phyloP scores from a whole-genome alignment of 1,140 invertebrate genomes.

The Colletes latitarsis region DNA sequence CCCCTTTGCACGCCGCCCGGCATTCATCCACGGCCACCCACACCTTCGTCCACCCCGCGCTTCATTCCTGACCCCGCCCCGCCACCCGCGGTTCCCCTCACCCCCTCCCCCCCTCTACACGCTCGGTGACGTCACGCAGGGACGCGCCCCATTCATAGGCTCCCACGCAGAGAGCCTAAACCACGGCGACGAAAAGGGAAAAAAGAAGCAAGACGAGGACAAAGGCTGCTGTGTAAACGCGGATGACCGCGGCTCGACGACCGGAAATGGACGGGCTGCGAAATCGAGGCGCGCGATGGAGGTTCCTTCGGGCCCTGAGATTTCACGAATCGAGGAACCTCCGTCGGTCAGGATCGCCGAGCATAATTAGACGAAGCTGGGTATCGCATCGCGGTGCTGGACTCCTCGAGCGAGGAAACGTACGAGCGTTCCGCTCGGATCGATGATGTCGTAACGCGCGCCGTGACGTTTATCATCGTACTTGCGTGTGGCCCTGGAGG shows the following conservation, averaged over 20 bases:
- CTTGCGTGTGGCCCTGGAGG: slow-evolving; percentile 52
- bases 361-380: slow-evolving; percentile 29
- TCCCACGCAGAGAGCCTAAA: slow-evolving; percentile 71
- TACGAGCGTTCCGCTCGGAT: slow-evolving; percentile 49
- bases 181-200: slow-evolving; percentile 26
- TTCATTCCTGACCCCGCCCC: slow-evolving; percentile 37
- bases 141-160: slow-evolving; percentile 78
- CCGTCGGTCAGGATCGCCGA: neutral
- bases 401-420: slow-evolving; percentile 22
- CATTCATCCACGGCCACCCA: slow-evolving; percentile 50
- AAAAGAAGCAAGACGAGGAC: slow-evolving; percentile 6
- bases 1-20: slow-evolving; percentile 55
- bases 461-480: slow-evolving; percentile 62
- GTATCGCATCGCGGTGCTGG: slow-evolving; percentile 49
- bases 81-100: neutral
- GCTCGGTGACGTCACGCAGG: slow-evolving; percentile 75
- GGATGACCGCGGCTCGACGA: neutral
- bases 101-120: neutral
- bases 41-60: slow-evolving; percentile 48
- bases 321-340: slow-evolving; percentile 28
- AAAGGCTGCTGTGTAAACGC: neutral
- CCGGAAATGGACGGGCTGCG: neutral
- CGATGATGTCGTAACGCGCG: slow-evolving; percentile 58
- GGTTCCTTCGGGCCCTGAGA: slow-evolving; percentile 9
- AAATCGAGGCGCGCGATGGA: neutral